Conservation (phyloP, 1,140 invertebrate genomes). For the Glomeris maerens region DNA sequence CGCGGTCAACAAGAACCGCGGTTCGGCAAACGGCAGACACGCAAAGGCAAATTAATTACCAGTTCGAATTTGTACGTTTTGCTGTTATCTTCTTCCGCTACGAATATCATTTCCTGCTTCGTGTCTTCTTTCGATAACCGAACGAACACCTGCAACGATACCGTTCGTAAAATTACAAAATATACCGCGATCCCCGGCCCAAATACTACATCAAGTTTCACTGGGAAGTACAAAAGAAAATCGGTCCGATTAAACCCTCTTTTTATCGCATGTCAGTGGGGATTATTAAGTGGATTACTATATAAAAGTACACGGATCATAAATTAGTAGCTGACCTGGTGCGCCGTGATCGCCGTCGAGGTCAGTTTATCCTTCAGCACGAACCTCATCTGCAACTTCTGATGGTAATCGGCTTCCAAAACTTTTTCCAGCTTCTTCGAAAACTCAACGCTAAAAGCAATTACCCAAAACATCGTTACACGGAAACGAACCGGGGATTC, state of each 20-base stretch:
- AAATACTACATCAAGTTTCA: no score
- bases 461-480: conserved; percentile 4
- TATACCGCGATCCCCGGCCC: no score
- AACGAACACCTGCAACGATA: conserved; percentile 55
- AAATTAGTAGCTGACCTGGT: conserved; percentile 42
- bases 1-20: neutral
- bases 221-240: no score
- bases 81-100: conserved; percentile 71
- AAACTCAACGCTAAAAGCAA: conserved; percentile 42
- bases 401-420: conserved; percentile 56
- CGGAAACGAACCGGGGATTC: conserved; percentile 1
- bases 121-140: conserved; percentile 49
- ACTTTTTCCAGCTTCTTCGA: conserved; percentile 50
- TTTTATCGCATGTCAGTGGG: no score
- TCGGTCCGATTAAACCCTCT: no score
- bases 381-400: conserved; percentile 75
- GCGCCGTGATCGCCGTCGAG: conserved; percentile 54
- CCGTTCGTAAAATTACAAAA: no score
- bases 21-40: conserved; percentile 10
- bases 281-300: no score
- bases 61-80: conserved; percentile 83
- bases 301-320: no score
- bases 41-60: conserved; percentile 44
- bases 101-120: conserved; percentile 75
- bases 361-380: conserved; percentile 54